phyloP scores from a whole-genome alignment of 2,113 vertebrate genomes.

The Rhinolophus sinicus region DNA sequence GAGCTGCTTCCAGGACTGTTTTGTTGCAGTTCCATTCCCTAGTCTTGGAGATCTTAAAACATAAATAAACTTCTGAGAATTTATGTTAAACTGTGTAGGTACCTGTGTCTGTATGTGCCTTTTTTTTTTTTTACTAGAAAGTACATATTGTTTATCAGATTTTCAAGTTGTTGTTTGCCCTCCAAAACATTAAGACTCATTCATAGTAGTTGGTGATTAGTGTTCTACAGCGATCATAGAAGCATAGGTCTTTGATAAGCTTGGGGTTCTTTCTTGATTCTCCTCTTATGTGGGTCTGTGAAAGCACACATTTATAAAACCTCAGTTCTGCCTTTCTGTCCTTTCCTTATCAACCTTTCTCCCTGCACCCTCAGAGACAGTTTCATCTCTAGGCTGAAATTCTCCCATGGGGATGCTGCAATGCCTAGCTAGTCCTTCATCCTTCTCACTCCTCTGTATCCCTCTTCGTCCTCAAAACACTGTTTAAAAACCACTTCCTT shows the following conservation, averaged over 20 bases:
- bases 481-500: background rate
- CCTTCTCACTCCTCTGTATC: rapidly evolving
- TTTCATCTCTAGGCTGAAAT: background rate
- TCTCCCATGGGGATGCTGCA: background rate
- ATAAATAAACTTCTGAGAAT: background rate
- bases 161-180: background rate
- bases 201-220: background rate
- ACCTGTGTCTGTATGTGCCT: background rate
- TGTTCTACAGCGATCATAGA: background rate
- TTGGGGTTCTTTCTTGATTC: background rate
- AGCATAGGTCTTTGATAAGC: background rate
- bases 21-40: background rate
- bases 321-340: background rate
- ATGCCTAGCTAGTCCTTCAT: background rate
- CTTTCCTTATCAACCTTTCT: background rate
- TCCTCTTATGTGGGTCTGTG: background rate
- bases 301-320: background rate
- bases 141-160: background rate
- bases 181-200: background rate
- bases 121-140: background rate
- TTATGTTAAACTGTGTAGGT: background rate
- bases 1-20: background rate
- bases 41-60: background rate
- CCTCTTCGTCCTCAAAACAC: background rate
- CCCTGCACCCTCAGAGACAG: rapidly evolving